Base-by-base conservation (phyloP, 2,888 invertebrate species). In the Drosophila colorata region DNA sequence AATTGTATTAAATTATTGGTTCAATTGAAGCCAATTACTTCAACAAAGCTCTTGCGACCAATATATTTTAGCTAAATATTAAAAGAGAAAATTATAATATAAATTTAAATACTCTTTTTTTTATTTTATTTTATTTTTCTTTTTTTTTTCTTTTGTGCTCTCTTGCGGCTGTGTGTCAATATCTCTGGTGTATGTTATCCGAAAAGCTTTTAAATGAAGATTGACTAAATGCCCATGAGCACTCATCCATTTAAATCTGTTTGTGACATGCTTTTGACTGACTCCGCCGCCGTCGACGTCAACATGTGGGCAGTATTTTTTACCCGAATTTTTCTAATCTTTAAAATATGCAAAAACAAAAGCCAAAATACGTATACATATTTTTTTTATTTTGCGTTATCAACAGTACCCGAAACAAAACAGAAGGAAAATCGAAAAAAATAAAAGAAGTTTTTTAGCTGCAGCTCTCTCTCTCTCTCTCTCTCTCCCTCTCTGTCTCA, bases 321-420 rank as follows among this genome's bases (percentile, higher is more conserved):
- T 20, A 47, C n/a, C 57, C 20, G 37, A 55, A 59, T 52, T 46
- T 64, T 65, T 69, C 74, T 74, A 74, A 74, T 74, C 74, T 74
- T 74, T 60, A 74, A 74, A 72, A 74, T 74, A 74, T 74, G 74
- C 74, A 57, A 65, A 65, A 73, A 63, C 37, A 52, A 74, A 56
- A 49, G 37, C 38, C 35, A 28, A 23, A 65, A 41, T 18, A 53
- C 7, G 13, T 9, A 28, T 3, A 9, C 3, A 28, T 28, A 28
- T 28, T 49, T 40, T 66, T 49, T 48, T 72, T 53, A 31, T 25
- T 25, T 53, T 46, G 23, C 52, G 35, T 47, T 40, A 55, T 49
- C 38, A 57, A 48, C 33, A 31, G 20, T 40, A 33, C 13, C 33
- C 33, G 33, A 55, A 59, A 63, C 33, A 40, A 51, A 46, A 44